Percentiles rank a stretch among this genome's conserved stretches.
Conservation (phyloP, 35 echinoderm and acorn worm species). For the Heliocidaris tuberculata region DNA sequence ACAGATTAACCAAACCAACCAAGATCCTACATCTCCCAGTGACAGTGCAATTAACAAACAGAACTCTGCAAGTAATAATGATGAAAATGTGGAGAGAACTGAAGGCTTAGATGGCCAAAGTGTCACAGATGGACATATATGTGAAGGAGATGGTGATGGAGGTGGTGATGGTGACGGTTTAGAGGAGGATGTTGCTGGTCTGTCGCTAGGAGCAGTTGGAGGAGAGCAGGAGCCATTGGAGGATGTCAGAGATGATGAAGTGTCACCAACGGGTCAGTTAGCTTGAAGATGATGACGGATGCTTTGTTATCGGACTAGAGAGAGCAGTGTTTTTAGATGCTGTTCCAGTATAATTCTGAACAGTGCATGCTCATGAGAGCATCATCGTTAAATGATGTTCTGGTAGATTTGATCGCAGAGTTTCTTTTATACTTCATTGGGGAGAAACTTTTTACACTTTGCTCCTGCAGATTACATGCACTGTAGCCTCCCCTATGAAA, state of each 20-base stretch:
- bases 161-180: neutral
- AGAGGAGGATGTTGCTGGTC: neutral
- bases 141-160: slow-evolving; percentile 15
- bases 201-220: slow-evolving; percentile 35
- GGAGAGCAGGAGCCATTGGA: slow-evolving; percentile 42
- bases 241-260: neutral
- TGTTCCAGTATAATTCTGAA: too few species aligned
- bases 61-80: slow-evolving; percentile 11
- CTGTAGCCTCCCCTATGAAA: too few species aligned
- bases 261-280: slow-evolving; percentile 35
- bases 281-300: too few species aligned
- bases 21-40: neutral
- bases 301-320: too few species aligned
- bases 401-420: too few species aligned
- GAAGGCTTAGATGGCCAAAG: neutral
- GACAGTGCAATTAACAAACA: neutral
- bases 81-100: slow-evolving; percentile 3
- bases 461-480: too few species aligned
- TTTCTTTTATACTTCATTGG: too few species aligned
- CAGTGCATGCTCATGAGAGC: too few species aligned
- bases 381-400: too few species aligned
- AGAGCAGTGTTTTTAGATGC: neutral
- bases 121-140: neutral
- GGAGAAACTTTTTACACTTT: too few species aligned
- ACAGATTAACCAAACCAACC: slow-evolving; percentile 27